These are phyloP conservation scores for Turnix velox DNA, from an alignment of 2,113 vertebrate species.

Conservation along the genomic window DNA sequence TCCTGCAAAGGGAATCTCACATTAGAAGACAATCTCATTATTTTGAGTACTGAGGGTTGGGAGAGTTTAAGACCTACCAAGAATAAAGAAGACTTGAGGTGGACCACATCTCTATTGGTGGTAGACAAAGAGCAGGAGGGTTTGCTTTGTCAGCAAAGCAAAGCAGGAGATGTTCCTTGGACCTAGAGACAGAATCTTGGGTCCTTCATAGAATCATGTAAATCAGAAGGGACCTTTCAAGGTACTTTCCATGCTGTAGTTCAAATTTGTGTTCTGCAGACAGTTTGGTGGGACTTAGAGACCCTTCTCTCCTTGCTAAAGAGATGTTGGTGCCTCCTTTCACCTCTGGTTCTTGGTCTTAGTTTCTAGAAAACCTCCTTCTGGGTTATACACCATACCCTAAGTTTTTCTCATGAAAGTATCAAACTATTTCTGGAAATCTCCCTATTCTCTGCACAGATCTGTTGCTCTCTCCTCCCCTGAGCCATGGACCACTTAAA, in stretches of 20 bases:
- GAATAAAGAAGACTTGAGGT: not conserved
- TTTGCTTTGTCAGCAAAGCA: not conserved
- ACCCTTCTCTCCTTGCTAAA: not conserved
- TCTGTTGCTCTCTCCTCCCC: fast-evolving
- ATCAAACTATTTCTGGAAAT: not conserved
- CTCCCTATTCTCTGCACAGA: not conserved
- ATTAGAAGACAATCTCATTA: conserved; percentile 57
- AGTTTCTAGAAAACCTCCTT: not conserved
- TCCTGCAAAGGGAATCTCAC: conserved; percentile 56
- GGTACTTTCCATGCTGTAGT: not conserved
- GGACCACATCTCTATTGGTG: not conserved
- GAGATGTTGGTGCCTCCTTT: not conserved
- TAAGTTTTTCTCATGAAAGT: not conserved
- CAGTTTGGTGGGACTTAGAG: not conserved
- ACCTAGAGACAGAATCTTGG: not conserved
- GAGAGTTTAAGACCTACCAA: conserved; percentile 2
- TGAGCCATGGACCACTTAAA: fast-evolving
- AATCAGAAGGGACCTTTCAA: too few relatives aligned
- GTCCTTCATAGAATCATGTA: too few relatives aligned
- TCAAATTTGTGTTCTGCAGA: not conserved
- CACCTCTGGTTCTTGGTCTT: not conserved
- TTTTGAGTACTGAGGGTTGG: conserved; percentile 56
- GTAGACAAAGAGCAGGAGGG: not conserved
- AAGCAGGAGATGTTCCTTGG: not conserved
- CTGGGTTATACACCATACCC: not conserved